phyloP scores from a whole-genome alignment of 2,797 vertebrate genomes.

The Linurgus olivaceus region DNA sequence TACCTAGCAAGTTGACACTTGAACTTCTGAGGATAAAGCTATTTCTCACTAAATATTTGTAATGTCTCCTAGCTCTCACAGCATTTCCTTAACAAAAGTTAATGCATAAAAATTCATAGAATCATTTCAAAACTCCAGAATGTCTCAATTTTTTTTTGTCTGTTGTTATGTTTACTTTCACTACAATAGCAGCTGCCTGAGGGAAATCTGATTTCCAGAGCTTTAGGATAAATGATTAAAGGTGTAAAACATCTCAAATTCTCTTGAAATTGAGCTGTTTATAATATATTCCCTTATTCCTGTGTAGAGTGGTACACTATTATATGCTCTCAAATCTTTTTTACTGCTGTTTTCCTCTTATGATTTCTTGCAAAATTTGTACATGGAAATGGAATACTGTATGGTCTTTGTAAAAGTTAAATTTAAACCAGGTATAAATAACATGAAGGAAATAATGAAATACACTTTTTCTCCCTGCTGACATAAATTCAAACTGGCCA shows the following conservation, averaged over 20 bases:
- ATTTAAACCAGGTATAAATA: not conserved
- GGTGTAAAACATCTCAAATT: not conserved
- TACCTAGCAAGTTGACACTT: accelerated
- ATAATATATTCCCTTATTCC: not conserved
- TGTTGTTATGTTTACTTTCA: not conserved
- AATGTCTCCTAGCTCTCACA: not conserved
- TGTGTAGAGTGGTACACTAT: not conserved
- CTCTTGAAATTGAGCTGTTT: not conserved
- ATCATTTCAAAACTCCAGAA: not conserved
- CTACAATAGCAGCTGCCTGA: not conserved
- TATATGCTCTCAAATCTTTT: not conserved
- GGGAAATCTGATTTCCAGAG: not conserved
- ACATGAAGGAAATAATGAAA: not conserved
- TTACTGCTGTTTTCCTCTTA: not conserved
- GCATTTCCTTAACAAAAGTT: not conserved
- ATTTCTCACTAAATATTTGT: not conserved
- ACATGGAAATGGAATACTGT: not conserved
- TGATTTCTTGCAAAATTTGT: not conserved
- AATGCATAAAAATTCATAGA: not conserved
- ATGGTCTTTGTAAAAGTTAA: not conserved
- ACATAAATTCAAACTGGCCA: not conserved
- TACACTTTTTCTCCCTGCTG: not conserved
- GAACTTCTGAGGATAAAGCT: not conserved
- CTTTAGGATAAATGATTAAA: not conserved
- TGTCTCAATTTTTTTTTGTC: not conserved